Base-by-base conservation (phyloP, 2,888 invertebrate genomes). In the Lissonota sp. region DNA sequence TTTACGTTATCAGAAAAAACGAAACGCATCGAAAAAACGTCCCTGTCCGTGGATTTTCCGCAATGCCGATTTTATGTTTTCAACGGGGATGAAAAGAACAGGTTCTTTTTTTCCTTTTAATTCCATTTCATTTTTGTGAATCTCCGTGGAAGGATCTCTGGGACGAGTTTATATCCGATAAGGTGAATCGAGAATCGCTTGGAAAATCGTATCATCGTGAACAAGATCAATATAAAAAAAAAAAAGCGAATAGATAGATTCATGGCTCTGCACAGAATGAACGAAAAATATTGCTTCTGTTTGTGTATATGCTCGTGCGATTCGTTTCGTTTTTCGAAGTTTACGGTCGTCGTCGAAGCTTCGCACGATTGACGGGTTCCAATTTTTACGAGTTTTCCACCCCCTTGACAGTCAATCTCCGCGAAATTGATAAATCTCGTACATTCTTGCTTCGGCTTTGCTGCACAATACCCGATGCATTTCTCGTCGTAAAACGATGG, bases 271-370 rank as follows among this genome's bases (percentile, higher is more conserved):
- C 49, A 26, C 26, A 12, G 12, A 12, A 49, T 12, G n/a, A 49
- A 49, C 49, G n/a, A 12, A 12, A 49, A 12, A 49, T 49, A 12
- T n/a, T 12, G 49, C 49, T 1, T 4, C n/a, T 26, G 26, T 26
- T 26, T 26, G 26, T 26, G 26, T 26, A 26, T 26, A 26, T 26
- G 26, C 26, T 26, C 26, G 26, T 26, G 49, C 49, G 5, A 12
- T n/a, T 49, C 49, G n/a, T 12, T 26, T 12, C 49, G 6, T 49
- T n/a, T n/a, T 10, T 49, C 49, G 49, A 49, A n/a, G 49, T 49
- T 49, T 49, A 49, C 49, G 49, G 49, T 6, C 26, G 49, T 49
- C 49, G 49, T 49, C 49, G 49, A 49, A 12, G 49, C 49, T 49
- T n/a, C 12, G n/a, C 49, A 4, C 49, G 10, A n/a, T 49, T 49